Evolutionary conservation across 1,140 invertebrate genomes (phyloP).

Genomic region (Aphelinus atriplicis): DNA sequence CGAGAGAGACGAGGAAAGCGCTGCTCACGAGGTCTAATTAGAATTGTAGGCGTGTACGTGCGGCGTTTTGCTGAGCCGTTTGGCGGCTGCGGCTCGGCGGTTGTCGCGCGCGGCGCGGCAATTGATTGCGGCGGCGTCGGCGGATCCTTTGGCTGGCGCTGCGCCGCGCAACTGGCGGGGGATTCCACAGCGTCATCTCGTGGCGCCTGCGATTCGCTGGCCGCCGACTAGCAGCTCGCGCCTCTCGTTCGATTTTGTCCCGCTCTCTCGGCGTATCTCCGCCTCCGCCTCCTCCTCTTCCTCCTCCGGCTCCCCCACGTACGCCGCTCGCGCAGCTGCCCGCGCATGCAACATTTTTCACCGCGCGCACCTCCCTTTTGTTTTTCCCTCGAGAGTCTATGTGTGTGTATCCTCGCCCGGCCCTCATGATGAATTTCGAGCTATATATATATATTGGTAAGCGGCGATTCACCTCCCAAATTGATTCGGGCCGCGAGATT

Average conservation of each 20-base stretch:
- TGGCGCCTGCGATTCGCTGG: slow-evolving; percentile 53
- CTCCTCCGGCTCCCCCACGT: no score
- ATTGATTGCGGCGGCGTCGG: slow-evolving; percentile 36
- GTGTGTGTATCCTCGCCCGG: no score
- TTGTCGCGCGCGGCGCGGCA: slow-evolving; percentile 28
- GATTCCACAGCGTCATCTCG: slow-evolving; percentile 53
- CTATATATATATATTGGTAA: no score
- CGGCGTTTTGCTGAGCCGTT: slow-evolving; percentile 37
- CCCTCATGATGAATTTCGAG: no score
- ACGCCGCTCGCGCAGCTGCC: no score
- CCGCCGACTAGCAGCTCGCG: neutral
- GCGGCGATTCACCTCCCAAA: no score
- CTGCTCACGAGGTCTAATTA: neutral
- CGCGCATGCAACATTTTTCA: no score
- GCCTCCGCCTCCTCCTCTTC: neutral
- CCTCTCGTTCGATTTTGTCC: slow-evolving; percentile 38
- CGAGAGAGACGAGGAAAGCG: neutral
- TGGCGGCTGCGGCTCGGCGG: no score
- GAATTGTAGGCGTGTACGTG: slow-evolving; percentile 11
- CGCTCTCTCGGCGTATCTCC: slow-evolving; percentile 23
- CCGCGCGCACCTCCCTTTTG: no score
- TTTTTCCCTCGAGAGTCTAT: no score
- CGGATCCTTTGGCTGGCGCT: slow-evolving; percentile 15
- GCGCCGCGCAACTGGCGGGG: slow-evolving; percentile 40
- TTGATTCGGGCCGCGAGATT: no score